phyloP scores from a whole-genome alignment of 2,888 invertebrate genomes.

The Torymus tubicola region DNA sequence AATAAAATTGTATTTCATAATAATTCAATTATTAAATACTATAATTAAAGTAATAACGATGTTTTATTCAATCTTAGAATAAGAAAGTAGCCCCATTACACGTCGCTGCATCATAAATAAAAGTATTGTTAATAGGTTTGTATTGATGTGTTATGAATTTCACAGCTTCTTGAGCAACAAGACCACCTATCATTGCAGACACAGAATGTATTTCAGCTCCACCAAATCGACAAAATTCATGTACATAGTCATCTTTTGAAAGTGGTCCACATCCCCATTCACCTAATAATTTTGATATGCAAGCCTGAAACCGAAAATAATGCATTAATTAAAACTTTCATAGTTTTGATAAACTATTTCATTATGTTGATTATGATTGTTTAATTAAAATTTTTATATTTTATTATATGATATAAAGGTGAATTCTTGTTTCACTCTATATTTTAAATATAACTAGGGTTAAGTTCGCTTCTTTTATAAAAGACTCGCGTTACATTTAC shows the following conservation, averaged over 20 bases:
- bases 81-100: slow-evolving; percentile 90
- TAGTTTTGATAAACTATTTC: not conserved
- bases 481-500: too few relatives aligned
- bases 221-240: slow-evolving; percentile 96
- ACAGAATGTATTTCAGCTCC: slow-evolving; percentile 96
- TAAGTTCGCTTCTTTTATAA: too few relatives aligned
- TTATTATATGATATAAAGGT: too few relatives aligned
- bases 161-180: slow-evolving; percentile 93
- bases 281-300: slow-evolving; percentile 84
- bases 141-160: slow-evolving; percentile 97
- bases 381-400: too few relatives aligned
- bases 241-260: slow-evolving; percentile 93
- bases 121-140: slow-evolving; percentile 96
- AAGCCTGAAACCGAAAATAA: slow-evolving; percentile 73
- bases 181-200: slow-evolving; percentile 94
- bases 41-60: slow-evolving; percentile 57
- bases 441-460: too few relatives aligned
- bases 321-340: slow-evolving; percentile 5
- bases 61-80: slow-evolving; percentile 78
- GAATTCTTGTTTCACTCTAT: too few relatives aligned
- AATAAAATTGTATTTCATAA: slow-evolving; percentile 56
- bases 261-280: slow-evolving; percentile 90
- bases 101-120: slow-evolving; percentile 95
- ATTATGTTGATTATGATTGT: too few relatives aligned
- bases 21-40: slow-evolving; percentile 58